A percentile compares a stretch with the other conserved stretches of the same genome.
phyloP scores from a whole-genome alignment of 2,888 invertebrate genomes.

The Cerastis rubricosa region DNA sequence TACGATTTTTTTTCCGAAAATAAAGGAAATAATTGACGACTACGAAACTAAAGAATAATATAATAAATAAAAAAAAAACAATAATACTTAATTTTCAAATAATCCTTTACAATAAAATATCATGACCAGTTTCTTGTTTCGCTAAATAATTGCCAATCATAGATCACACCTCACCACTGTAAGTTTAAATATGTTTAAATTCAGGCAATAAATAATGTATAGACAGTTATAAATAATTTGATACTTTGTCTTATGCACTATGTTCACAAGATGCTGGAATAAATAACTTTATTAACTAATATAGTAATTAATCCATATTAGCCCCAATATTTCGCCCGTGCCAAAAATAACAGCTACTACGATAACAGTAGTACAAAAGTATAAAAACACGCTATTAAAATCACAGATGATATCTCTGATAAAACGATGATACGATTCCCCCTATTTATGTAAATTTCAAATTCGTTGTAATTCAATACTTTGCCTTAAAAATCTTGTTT shows the following conservation, averaged over 20 bases:
- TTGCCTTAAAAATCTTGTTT: slow-evolving; percentile 69
- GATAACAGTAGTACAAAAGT: not conserved
- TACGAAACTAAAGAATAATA: not conserved
- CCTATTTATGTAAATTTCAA: slow-evolving; percentile 42
- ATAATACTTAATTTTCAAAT: not conserved
- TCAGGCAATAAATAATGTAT: not conserved
- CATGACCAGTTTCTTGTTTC: not conserved
- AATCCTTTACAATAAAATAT: not conserved
- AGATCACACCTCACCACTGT: not conserved
- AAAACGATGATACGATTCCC: slow-evolving; percentile 53
- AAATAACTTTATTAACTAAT: not conserved
- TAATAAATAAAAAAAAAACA: too few species aligned
- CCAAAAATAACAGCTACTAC: not conserved
- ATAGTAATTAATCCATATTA: not conserved
- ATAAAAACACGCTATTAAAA: slow-evolving; percentile 2
- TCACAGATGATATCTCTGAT: slow-evolving; percentile 1
- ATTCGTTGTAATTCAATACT: slow-evolving; percentile 58
- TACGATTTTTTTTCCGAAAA: not conserved
- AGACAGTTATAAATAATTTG: not conserved
- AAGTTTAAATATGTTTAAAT: not conserved
- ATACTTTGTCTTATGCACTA: not conserved
- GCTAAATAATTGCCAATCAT: not conserved
- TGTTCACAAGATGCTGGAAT: not conserved
- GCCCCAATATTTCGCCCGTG: not conserved
- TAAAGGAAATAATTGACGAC: not conserved